phyloP scores from a whole-genome alignment of 2,888 invertebrate species.

The Schrankia costaestrigalis region DNA sequence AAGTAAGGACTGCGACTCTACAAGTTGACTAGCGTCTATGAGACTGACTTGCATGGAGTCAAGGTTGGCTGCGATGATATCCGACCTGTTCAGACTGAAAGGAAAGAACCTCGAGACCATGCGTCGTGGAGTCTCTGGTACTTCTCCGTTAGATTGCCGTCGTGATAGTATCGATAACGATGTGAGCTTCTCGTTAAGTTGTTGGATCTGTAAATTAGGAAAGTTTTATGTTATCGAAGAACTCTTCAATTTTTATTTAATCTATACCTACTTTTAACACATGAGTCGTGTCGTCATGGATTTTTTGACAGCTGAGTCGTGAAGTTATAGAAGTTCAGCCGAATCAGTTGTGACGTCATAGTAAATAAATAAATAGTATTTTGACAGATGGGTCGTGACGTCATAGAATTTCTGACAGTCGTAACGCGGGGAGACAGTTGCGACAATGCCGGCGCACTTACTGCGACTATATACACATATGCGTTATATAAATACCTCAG shows the following conservation, averaged over 20 bases:
- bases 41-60: conserved; percentile 80
- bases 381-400: too few relatives aligned
- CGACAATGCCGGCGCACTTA: too few relatives aligned
- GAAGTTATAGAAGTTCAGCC: too few relatives aligned
- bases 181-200: conserved; percentile 56
- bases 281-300: too few relatives aligned
- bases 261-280: not conserved
- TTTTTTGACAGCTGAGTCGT: too few relatives aligned
- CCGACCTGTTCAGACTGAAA: conserved; percentile 51
- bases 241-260: not conserved
- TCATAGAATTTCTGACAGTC: too few relatives aligned
- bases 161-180: conserved; percentile 55
- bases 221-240: not conserved
- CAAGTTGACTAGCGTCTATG: conserved; percentile 81
- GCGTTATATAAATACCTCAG: conserved; percentile 19
- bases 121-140: conserved; percentile 20
- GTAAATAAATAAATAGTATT: not conserved
- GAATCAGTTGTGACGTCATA: too few relatives aligned
- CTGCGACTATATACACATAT: too few relatives aligned
- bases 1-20: conserved; percentile 85
- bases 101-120: conserved; percentile 66
- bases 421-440: too few relatives aligned
- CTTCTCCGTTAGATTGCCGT: conserved; percentile 47
- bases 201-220: conserved; percentile 51
- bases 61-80: conserved; percentile 31